phyloP scores from a whole-genome alignment of 2,888 invertebrate genomes.

The Sphaerophoria rueppellii region DNA sequence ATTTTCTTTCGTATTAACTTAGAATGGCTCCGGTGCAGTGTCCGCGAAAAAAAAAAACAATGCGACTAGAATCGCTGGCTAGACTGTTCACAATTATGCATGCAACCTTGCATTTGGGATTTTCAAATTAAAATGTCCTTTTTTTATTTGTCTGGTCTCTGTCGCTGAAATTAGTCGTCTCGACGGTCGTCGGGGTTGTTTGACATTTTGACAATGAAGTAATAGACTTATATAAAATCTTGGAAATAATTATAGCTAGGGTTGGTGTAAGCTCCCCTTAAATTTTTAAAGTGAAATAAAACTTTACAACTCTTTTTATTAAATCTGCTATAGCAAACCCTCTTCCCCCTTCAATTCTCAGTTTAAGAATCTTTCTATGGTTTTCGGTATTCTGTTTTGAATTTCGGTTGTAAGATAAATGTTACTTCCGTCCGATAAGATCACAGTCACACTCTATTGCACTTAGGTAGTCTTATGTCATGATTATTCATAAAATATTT shows the following conservation, averaged over 20 bases:
- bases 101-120: neutral
- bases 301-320: too few species aligned
- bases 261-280: too few species aligned
- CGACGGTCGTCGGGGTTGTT: neutral
- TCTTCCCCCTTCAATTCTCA: too few species aligned
- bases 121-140: conserved; percentile 8
- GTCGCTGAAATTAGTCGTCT: neutral
- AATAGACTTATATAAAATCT: neutral
- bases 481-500: neutral
- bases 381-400: too few species aligned
- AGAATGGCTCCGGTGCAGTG: neutral
- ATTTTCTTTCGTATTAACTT: conserved; percentile 2
- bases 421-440: too few species aligned
- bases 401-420: too few species aligned
- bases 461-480: too few species aligned
- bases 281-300: too few species aligned
- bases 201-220: neutral
- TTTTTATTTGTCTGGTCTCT: neutral
- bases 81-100: conserved; percentile 11
- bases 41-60: conserved; percentile 6
- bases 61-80: conserved; percentile 2
- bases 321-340: too few species aligned
- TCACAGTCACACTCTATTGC: too few species aligned
- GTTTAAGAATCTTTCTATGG: too few species aligned
- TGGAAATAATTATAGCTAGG: too few species aligned